Conservation (phyloP, 2,113 vertebrate genomes). For the Lagopus muta region DNA sequence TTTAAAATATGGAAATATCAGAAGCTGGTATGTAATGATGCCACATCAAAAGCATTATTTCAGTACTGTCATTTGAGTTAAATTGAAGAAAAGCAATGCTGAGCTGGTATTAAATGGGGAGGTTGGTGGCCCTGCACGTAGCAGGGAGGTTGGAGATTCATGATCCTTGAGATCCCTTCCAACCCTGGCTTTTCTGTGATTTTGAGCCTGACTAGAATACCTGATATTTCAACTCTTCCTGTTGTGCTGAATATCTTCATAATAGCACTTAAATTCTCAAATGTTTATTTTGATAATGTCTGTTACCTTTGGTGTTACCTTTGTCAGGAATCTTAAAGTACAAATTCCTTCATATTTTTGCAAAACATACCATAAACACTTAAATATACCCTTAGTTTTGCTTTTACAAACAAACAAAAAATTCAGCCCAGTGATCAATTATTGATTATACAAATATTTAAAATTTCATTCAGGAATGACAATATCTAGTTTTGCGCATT, state of each 20-base stretch:
- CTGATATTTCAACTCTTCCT: neutral
- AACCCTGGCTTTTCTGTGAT: too few species aligned
- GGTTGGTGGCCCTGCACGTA: too few species aligned
- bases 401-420: neutral
- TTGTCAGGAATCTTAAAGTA: neutral
- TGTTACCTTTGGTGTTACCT: neutral
- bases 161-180: too few species aligned
- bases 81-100: neutral
- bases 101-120: too few species aligned
- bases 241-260: neutral
- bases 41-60: fast-evolving
- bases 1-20: neutral
- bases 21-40: neutral
- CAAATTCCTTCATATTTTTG: neutral
- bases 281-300: neutral
- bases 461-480: neutral
- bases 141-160: too few species aligned
- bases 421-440: neutral
- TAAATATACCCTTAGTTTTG: neutral
- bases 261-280: neutral
- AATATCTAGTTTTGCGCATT: neutral
- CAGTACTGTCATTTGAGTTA: neutral
- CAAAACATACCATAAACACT: neutral
- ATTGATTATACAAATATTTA: neutral
- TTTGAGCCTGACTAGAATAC: neutral